phyloP scores from a whole-genome alignment of 2,113 vertebrate genomes.

The Sula dactylatra region DNA sequence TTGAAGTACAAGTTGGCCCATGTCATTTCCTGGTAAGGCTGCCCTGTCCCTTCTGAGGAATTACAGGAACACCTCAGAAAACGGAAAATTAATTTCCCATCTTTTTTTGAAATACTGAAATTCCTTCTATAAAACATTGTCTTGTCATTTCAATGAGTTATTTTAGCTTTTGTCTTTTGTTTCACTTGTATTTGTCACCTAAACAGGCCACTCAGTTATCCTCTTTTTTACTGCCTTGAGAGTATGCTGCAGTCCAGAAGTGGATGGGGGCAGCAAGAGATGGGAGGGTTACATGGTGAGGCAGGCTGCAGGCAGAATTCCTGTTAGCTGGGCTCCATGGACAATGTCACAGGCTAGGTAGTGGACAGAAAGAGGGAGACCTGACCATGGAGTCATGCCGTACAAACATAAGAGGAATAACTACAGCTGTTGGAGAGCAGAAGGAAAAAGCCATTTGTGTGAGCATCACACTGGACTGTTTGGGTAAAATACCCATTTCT shows the following conservation, averaged over 20 bases:
- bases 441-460: not conserved
- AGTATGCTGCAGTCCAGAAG: not conserved
- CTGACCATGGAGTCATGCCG: fast-evolving
- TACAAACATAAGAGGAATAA: not conserved
- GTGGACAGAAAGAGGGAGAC: not conserved
- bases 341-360: not conserved
- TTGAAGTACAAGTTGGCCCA: not conserved
- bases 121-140: not conserved
- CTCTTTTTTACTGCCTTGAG: not conserved
- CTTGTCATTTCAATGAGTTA: not conserved
- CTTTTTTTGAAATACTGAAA: not conserved
- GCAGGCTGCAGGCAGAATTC: not conserved
- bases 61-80: not conserved
- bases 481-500: not conserved
- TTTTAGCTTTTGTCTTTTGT: not conserved
- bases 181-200: not conserved
- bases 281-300: not conserved
- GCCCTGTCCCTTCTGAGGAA: not conserved
- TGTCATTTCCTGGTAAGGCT: not conserved
- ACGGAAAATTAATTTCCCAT: not conserved
- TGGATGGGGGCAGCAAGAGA: not conserved
- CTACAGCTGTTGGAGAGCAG: not conserved
- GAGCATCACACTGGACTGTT: not conserved
- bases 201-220: not conserved
- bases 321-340: not conserved